Evolutionary conservation across 2,888 invertebrate species (phyloP).

Genomic region (Ectemnius lituratus): DNA sequence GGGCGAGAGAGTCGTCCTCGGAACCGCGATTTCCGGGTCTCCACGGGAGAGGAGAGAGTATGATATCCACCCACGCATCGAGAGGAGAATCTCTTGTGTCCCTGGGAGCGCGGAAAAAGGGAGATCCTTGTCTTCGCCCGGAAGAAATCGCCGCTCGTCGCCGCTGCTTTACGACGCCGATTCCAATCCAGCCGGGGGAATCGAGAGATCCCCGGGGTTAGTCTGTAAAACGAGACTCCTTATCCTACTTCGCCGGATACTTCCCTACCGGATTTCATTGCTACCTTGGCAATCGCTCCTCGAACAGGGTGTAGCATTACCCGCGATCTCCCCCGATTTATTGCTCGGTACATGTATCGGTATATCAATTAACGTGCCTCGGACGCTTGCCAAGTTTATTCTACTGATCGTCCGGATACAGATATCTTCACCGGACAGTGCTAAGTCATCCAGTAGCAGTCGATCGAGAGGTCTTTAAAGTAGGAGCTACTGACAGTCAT

Average conservation of each 20-base stretch:
- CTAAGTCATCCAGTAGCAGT: no score
- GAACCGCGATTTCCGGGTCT: slow-evolving; percentile 57
- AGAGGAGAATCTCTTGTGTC: slow-evolving; percentile 19
- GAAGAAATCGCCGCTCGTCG: slow-evolving; percentile 1
- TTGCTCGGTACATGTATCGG: no score
- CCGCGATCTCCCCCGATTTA: no score
- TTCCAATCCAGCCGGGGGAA: slow-evolving; percentile 37
- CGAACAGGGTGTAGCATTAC: no score
- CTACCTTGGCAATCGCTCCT: background rate
- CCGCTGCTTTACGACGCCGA: slow-evolving; percentile 41
- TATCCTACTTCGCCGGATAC: slow-evolving; percentile 24
- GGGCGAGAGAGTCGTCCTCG: slow-evolving; percentile 37
- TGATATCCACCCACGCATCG: slow-evolving; percentile 47
- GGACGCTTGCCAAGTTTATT: no score
- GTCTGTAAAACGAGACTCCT: slow-evolving; percentile 38
- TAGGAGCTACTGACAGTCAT: background rate
- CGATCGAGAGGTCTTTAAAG: no score
- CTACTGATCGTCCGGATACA: no score
- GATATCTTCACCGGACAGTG: no score
- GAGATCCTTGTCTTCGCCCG: background rate
- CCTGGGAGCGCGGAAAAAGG: slow-evolving; percentile 28
- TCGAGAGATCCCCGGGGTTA: slow-evolving; percentile 27
- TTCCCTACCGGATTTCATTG: slow-evolving; percentile 30
- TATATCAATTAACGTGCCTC: no score
- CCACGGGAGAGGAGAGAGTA: slow-evolving; percentile 31